phyloP scores from a whole-genome alignment of 2,797 vertebrate species.

The Limnodromus scolopaceus region DNA sequence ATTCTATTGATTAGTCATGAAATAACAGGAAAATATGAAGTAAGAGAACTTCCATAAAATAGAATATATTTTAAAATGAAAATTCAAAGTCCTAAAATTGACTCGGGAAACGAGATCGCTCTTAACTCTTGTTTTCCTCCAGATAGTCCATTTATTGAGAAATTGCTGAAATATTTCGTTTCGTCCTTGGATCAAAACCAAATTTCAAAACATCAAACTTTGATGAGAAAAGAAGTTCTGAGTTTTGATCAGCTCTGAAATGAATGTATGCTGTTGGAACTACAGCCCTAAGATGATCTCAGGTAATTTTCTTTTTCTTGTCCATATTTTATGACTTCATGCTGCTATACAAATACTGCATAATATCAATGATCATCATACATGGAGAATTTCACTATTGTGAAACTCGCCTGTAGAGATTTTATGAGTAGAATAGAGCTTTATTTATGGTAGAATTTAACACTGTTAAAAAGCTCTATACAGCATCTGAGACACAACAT shows the following conservation, averaged over 20 bases:
- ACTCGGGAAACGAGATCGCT: neutral
- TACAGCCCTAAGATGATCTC: neutral
- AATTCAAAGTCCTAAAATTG: neutral
- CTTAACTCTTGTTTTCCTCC: neutral
- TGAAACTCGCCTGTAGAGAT: neutral
- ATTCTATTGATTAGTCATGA: constrained; percentile 3
- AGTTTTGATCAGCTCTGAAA: neutral
- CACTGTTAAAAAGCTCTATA: neutral
- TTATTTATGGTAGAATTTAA: neutral
- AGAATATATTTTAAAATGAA: neutral
- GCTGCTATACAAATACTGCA: neutral
- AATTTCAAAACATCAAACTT: neutral
- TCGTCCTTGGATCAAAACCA: neutral
- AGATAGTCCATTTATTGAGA: neutral
- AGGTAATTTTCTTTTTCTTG: neutral
- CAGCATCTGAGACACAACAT: neutral
- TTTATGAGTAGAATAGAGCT: neutral
- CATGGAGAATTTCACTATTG: neutral
- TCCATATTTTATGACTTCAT: neutral
- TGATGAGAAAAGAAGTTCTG: neutral
- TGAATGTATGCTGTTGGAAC: neutral
- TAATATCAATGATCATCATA: neutral
- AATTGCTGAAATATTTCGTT: neutral
- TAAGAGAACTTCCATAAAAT: neutral
- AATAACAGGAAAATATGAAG: neutral